Evolutionary conservation across 2,113 vertebrate genomes (phyloP).

Genomic region (Cepphus grylle): DNA sequence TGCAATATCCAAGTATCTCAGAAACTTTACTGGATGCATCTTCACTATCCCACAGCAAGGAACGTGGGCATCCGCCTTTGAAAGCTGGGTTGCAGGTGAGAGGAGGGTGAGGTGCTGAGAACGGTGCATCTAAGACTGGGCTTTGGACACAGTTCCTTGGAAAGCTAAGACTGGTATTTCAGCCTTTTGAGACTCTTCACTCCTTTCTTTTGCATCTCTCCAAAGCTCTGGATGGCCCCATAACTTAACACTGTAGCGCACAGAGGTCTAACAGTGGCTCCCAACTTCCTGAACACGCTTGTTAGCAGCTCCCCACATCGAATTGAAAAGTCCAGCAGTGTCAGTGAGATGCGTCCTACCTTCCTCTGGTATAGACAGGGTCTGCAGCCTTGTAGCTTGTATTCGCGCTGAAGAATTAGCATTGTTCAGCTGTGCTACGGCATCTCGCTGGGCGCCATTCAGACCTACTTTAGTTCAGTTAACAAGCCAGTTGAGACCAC

Average conservation of each 20-base stretch:
- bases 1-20: background rate
- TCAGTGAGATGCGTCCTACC: accelerated
- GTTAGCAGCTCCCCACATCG: background rate
- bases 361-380: background rate
- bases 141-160: background rate
- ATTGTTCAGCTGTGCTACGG: background rate
- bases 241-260: background rate
- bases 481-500: background rate
- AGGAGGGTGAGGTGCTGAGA: background rate
- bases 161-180: background rate
- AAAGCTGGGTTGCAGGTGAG: background rate
- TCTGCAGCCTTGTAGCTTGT: background rate
- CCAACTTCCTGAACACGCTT: background rate
- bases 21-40: background rate
- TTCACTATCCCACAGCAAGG: background rate
- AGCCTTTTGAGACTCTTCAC: background rate
- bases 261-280: background rate
- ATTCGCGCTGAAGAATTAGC: accelerated
- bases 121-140: background rate
- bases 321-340: background rate
- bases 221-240: background rate
- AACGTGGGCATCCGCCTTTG: background rate
- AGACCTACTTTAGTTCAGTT: background rate
- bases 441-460: background rate
- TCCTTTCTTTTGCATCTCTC: background rate